These are phyloP conservation scores for Elgaria multicarinata DNA, from an alignment of 2,113 vertebrate species.

Conservation along the genomic window DNA sequence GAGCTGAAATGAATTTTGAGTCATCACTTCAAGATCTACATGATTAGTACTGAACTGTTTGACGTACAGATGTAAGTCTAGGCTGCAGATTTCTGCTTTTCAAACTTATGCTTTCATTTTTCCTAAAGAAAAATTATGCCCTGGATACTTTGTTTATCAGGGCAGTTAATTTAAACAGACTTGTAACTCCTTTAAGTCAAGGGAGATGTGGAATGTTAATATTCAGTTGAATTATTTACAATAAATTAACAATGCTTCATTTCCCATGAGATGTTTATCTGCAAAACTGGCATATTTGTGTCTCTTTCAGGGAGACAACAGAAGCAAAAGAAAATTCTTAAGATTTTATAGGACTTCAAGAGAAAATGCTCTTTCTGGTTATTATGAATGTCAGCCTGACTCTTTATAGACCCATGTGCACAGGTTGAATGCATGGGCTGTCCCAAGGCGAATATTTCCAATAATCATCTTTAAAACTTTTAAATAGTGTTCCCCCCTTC, in stretches of 20 bases:
- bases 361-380: not conserved
- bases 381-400: not conserved
- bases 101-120: not conserved
- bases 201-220: not conserved
- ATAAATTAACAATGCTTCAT: conserved; percentile 7
- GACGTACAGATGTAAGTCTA: not conserved
- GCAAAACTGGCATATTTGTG: not conserved
- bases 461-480: not conserved
- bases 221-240: not conserved
- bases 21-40: not conserved
- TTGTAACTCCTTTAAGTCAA: conserved; percentile 4
- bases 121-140: not conserved
- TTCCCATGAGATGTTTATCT: not conserved
- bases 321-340: not conserved
- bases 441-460: not conserved
- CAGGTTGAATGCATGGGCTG: not conserved
- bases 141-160: not conserved
- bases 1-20: not conserved
- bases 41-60: not conserved
- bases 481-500: not conserved
- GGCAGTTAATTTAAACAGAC: conserved; percentile 5
- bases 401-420: not conserved
- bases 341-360: conserved; percentile 7
- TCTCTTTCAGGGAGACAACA: not conserved
- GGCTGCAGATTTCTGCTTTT: not conserved